phyloP scores from a whole-genome alignment of 2,797 vertebrate genomes.

The Sarcoramphus papa region DNA sequence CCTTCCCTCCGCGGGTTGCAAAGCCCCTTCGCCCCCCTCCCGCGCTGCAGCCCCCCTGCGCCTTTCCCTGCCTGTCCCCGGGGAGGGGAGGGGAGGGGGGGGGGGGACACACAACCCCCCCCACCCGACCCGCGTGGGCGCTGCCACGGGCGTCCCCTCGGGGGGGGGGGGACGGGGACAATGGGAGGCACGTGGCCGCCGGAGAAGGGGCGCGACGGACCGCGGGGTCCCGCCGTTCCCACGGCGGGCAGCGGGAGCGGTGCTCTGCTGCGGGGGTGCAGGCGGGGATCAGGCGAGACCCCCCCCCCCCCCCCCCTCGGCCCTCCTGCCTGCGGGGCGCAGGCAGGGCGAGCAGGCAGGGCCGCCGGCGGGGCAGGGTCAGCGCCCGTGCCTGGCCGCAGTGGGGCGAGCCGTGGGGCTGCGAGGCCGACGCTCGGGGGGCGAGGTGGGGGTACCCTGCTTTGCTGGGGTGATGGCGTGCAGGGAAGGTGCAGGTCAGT shows the following conservation, averaged over 20 bases:
- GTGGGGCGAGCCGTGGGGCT: background rate
- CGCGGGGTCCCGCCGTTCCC: background rate
- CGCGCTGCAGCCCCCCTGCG: background rate
- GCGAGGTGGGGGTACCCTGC: background rate
- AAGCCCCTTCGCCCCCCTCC: background rate
- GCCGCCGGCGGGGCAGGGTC: background rate
- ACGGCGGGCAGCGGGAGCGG: fast-evolving
- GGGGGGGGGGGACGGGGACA: background rate
- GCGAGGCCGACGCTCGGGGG: background rate
- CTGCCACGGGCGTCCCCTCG: background rate
- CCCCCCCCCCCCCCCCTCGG: too few species aligned
- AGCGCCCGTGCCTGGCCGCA: background rate
- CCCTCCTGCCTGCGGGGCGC: background rate
- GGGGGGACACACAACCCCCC: too few species aligned
- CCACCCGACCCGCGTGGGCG: background rate
- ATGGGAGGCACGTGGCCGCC: slow-evolving; percentile 13
- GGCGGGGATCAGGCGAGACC: background rate
- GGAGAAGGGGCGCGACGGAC: background rate
- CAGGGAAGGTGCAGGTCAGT: background rate
- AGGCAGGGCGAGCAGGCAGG: background rate
- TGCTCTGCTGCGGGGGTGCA: background rate
- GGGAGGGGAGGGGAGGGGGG: too few species aligned
- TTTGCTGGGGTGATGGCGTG: background rate
- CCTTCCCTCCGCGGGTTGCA: too few species aligned
- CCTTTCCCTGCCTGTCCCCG: background rate